These are phyloP conservation scores for Dryococelus australis DNA, from an alignment of 2,888 invertebrate species.

Conservation along the genomic window DNA sequence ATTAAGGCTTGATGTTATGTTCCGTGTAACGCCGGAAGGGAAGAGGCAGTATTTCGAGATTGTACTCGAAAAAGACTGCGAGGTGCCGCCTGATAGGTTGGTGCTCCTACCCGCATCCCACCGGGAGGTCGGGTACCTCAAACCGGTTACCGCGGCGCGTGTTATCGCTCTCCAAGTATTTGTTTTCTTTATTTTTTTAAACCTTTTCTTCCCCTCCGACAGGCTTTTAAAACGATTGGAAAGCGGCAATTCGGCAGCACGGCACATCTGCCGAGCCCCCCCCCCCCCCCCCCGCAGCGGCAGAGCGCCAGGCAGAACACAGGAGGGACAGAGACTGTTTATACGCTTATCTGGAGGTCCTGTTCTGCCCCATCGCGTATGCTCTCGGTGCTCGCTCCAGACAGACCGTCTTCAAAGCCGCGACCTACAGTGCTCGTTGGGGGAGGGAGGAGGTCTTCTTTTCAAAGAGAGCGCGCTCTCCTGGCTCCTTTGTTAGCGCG, in stretches of 20 bases:
- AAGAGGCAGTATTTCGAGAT: too few species aligned
- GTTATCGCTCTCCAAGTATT: not conserved
- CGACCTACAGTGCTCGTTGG: not conserved
- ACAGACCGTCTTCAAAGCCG: not conserved
- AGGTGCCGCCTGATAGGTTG: too few species aligned
- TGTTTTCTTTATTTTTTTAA: not conserved
- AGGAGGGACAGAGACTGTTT: not conserved
- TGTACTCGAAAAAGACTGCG: too few species aligned
- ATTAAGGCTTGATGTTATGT: too few species aligned
- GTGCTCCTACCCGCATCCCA: too few species aligned
- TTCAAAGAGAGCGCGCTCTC: not conserved
- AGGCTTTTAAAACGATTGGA: not conserved
- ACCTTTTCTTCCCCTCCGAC: not conserved
- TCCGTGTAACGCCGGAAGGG: too few species aligned
- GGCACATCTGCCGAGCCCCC: not conserved
- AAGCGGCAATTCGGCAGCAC: not conserved
- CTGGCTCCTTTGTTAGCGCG: not conserved
- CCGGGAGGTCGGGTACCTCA: not conserved
- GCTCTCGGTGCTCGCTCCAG: not conserved
- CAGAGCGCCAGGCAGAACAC: not conserved
- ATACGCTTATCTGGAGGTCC: not conserved
- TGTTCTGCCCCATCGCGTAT: not conserved
- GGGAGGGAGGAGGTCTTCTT: too few species aligned
- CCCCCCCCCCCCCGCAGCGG: too few species aligned
- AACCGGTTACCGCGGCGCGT: not conserved